A percentile compares a stretch with the other conserved stretches of the same genome.
phyloP scores from a whole-genome alignment of 2,888 invertebrate species.

The Acanthosepion esculentum region DNA sequence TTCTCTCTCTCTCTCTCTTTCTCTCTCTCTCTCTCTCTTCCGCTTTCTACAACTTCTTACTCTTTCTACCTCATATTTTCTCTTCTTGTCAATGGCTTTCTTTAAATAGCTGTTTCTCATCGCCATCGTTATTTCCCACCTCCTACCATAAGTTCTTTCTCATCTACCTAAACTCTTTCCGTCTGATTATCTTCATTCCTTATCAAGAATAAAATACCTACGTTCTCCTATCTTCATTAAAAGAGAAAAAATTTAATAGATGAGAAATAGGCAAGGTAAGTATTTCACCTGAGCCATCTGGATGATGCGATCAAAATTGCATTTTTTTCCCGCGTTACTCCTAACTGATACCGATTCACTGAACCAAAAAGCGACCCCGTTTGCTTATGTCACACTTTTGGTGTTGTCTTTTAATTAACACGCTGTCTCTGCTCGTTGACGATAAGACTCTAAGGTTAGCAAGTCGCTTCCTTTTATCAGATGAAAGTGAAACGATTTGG shows the following conservation, averaged over 20 bases:
- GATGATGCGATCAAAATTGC: background rate
- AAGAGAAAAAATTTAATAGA: background rate
- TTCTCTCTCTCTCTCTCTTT: too few relatives aligned
- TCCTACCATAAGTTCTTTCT: too few relatives aligned
- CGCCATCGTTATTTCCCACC: too few relatives aligned
- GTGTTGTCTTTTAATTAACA: conserved; percentile 33
- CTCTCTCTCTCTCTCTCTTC: too few relatives aligned
- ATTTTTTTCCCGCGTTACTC: background rate
- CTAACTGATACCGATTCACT: background rate
- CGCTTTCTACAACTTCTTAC: too few relatives aligned
- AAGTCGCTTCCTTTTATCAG: background rate
- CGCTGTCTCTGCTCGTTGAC: background rate
- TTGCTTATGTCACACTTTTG: background rate
- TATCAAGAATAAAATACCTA: background rate
- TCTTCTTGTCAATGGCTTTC: too few relatives aligned
- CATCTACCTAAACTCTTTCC: background rate
- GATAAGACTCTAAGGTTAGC: background rate
- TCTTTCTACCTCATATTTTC: too few relatives aligned
- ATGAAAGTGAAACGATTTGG: background rate
- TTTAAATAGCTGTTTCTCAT: too few relatives aligned
- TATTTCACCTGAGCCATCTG: conserved; percentile 33
- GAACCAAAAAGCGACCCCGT: background rate
- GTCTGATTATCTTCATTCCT: background rate
- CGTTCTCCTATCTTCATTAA: background rate
- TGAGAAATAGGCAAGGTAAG: background rate